A percentile compares a stretch with the other conserved stretches of the same genome.
These are phyloP conservation scores for Melanocharis versteri DNA, from an alignment of 2,113 vertebrate species.

Conservation along the genomic window DNA sequence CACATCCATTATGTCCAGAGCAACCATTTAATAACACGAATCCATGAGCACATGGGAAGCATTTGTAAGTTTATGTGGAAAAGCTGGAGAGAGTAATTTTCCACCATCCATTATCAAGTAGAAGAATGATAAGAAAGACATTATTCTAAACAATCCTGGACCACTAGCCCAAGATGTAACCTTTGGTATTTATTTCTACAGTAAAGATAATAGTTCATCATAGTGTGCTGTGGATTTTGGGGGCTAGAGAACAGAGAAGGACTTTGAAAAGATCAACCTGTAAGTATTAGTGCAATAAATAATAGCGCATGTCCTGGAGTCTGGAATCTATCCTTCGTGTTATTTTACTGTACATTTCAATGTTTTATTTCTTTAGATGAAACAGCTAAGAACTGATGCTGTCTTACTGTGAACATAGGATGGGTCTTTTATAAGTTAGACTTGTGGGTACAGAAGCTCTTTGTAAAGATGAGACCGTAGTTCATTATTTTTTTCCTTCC, in stretches of 20 bases:
- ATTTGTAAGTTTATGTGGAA: neutral
- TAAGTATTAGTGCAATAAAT: neutral
- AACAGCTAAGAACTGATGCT: neutral
- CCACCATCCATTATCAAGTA: neutral
- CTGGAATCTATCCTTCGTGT: neutral
- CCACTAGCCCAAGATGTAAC: neutral
- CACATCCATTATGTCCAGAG: neutral
- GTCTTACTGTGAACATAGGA: neutral
- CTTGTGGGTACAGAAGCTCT: neutral
- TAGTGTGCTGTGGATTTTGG: neutral
- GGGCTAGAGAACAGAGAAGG: neutral
- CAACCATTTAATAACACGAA: neutral
- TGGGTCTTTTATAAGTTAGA: neutral
- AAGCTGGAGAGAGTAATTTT: neutral
- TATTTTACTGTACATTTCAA: neutral
- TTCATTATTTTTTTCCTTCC: neutral
- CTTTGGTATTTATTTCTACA: neutral
- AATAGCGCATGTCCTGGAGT: neutral
- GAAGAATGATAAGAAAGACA: neutral
- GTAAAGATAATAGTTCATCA: neutral
- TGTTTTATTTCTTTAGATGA: neutral
- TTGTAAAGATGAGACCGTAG: neutral
- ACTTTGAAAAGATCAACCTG: neutral
- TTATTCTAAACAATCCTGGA: neutral
- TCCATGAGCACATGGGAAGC: fast-evolving